Base-by-base conservation (phyloP, 2,888 invertebrate species). In the Sminthurinus aureus region DNA sequence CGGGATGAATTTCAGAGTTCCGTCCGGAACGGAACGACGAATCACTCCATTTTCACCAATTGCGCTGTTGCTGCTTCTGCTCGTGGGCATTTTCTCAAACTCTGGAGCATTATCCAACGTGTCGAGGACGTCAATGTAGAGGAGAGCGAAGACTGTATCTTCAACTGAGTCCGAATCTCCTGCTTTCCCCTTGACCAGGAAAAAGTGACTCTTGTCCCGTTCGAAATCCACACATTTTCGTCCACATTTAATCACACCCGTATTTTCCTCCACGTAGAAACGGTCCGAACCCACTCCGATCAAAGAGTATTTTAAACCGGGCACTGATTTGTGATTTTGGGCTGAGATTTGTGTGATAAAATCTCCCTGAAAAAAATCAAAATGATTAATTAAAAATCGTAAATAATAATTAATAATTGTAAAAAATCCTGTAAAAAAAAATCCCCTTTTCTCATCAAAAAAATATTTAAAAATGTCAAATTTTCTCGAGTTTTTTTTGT, bases 271-370 rank as follows among this genome's bases (percentile, higher is more conserved):
- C 0, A 96, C 89, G 0, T 92, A 91, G 81, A 96, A 93, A 0
- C 94, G 93, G 87, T 95, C 94, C 0, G 95, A 93, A 0, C 95
- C 95, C 89, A 95, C 95, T 12, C 96, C 96, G 83, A 94, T 93
- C 0, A 96, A 90, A 0, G 93, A 92, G 89, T 96, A 96, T 18
- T 92, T 93, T 0, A 96, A 91, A 9, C 84, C 85, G 1, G 86
- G 86, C n/a, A 88, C 85, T 69, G 85, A 83, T 24, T 87, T 83
- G 66, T 87, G 87, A 80, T 88, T 88, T 79, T 84, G 84, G 0
- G 87, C 87, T 0, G 85, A 84, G 52, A 88, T 85, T 64, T 79
- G 83, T 12, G 87, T 86, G 79, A 88, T 84, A 20, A 87, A 51
- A 67, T 87, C 87, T 64, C 87, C 87, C 81, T 86, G n/a, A n/a